These are phyloP conservation scores for Trogon melanurus DNA, from an alignment of 2,113 vertebrate genomes.

Conservation along the genomic window DNA sequence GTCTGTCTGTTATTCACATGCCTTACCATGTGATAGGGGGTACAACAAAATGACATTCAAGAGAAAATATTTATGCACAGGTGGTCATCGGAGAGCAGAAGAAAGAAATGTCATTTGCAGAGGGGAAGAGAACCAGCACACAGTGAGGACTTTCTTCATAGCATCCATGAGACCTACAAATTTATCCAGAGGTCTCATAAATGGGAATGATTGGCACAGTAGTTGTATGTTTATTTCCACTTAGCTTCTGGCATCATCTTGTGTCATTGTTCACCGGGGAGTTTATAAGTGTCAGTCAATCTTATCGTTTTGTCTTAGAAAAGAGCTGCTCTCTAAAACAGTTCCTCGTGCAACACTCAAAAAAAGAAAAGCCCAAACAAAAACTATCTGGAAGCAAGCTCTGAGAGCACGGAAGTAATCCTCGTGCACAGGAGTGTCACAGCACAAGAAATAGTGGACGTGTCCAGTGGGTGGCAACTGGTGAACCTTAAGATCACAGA, in stretches of 20 bases:
- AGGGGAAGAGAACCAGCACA: background rate
- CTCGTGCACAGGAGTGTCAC: background rate
- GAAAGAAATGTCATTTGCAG: background rate
- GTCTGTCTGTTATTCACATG: background rate
- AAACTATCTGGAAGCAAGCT: background rate
- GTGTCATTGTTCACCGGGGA: background rate
- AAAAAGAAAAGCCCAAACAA: background rate
- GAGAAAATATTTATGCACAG: background rate
- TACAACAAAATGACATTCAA: background rate
- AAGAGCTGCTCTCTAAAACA: background rate
- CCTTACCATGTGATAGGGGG: background rate
- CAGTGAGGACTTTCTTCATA: background rate
- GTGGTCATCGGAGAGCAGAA: background rate
- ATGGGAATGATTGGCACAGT: background rate
- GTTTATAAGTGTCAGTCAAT: background rate
- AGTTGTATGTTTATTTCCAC: background rate
- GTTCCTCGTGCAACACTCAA: background rate
- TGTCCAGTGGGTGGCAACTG: too few species aligned
- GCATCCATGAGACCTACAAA: background rate
- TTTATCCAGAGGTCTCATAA: background rate
- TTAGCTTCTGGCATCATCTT: background rate
- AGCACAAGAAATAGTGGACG: background rate
- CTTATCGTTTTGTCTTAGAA: background rate
- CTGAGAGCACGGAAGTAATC: background rate
- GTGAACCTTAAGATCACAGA: background rate